Conservation (phyloP, 2,113 vertebrate species). For the Corythaixoides concolor region DNA sequence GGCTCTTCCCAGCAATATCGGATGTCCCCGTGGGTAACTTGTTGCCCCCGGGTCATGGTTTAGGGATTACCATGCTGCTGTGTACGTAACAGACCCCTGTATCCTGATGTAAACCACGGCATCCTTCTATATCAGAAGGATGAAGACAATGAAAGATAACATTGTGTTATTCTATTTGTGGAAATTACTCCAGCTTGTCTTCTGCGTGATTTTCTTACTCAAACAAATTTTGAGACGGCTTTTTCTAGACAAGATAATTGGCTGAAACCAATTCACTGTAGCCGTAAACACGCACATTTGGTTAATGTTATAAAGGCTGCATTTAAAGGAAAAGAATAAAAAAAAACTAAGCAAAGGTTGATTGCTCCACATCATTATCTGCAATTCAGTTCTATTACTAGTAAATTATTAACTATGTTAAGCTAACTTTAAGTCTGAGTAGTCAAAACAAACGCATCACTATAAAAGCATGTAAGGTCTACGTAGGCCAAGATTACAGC, state of each 20-base stretch:
- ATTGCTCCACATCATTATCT: slow-evolving; percentile 22
- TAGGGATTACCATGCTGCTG: not conserved
- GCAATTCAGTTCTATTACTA: slow-evolving; percentile 13
- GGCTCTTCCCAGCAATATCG: not conserved
- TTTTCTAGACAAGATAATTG: not conserved
- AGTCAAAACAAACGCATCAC: not conserved
- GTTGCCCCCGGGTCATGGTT: not conserved
- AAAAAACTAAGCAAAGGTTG: not conserved
- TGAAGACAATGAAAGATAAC: not conserved
- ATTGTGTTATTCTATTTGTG: not conserved
- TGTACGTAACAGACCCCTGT: accelerated
- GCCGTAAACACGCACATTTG: not conserved
- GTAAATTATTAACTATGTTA: slow-evolving; percentile 50
- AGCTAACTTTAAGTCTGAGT: not conserved
- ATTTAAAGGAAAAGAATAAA: not conserved
- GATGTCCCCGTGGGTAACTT: accelerated
- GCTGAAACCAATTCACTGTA: not conserved
- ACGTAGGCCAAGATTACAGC: not conserved
- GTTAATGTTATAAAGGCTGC: not conserved
- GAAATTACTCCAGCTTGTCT: not conserved
- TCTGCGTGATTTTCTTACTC: not conserved
- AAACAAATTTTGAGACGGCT: not conserved
- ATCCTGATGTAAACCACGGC: not conserved
- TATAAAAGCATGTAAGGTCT: not conserved
- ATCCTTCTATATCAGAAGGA: not conserved